Evolutionary conservation across 1,140 invertebrate species (phyloP), one percentile per base, ranked within the genome.

Genomic region (Zelostemma sp.): DNA sequence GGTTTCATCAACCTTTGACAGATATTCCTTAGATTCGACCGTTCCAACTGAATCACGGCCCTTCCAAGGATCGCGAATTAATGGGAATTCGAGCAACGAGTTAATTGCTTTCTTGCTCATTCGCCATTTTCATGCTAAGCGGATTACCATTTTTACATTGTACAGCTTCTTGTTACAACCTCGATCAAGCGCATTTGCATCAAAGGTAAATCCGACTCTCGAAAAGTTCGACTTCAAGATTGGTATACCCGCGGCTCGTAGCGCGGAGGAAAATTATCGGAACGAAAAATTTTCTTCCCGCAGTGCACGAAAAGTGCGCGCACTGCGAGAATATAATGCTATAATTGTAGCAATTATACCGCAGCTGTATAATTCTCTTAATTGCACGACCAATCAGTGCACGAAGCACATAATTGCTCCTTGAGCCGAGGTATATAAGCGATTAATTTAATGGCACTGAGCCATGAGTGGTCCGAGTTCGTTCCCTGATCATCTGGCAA

Each of bases 331-430:
- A 73, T 66, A 60, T n/a, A n/a, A n/a, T n/a, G 67, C 66, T 65
- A 56, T 78, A 78, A 80, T 78, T 75, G 72, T 72, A 40, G 72
- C 68, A 74, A 75, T 77, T 80, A 76, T 8, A 8, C 68, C 60
- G 56, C 69, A 72, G 74, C 68, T 73, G 78, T 77, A 76, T 78
- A 80, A 78, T 78, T 77, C 75, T 66, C 68, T 57, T 80, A 78
- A 80, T 80, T 80, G 73, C 73, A 43, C 67, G 68, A 69, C 68
- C 74, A 80, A 80, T 80, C 72, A 73, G 62, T 59, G 60, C 61
- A 46, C 68, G 38, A 74, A 79, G 78, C 63, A 73, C 70, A 76
- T 78, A 80, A 80, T 78, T 77, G 72, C 72, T 68, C 71, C 73
- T 75, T 69, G 33, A 70, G 40, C 31, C 56, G 60, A 75, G 66